Conservation (phyloP, 2,113 vertebrate genomes). For the Ameiurus melas region DNA sequence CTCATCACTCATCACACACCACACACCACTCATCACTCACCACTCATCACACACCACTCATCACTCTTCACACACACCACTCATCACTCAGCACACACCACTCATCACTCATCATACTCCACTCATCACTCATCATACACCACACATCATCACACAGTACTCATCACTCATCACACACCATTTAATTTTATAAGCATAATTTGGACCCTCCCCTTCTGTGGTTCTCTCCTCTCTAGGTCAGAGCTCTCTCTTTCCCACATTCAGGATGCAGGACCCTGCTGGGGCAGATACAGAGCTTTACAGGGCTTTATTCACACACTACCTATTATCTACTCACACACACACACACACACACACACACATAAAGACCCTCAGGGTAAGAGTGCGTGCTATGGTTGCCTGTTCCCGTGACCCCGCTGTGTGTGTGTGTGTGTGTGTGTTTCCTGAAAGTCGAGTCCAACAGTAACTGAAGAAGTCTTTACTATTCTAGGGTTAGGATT, state of each 20-base stretch:
- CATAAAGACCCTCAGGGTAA: constrained; percentile 30
- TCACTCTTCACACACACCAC: too few species aligned
- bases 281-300: constrained; percentile 43
- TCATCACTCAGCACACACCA: too few species aligned
- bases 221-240: too few species aligned
- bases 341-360: constrained; percentile 22
- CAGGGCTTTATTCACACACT: constrained; percentile 41
- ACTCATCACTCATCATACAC: too few species aligned
- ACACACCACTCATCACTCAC: too few species aligned
- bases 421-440: constrained; percentile 8
- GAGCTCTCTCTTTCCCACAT: constrained; percentile 32
- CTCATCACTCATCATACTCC: too few species aligned
- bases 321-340: constrained; percentile 7
- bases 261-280: constrained; percentile 25
- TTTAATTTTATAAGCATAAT: too few species aligned
- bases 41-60: too few species aligned
- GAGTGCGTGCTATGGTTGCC: constrained; percentile 14
- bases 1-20: too few species aligned
- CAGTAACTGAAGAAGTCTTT: neutral
- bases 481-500: neutral
- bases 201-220: too few species aligned
- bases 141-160: too few species aligned
- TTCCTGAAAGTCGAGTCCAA: neutral
- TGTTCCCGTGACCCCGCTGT: constrained; percentile 19
- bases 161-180: too few species aligned